Conservation (phyloP, 2,113 vertebrate genomes). For the Perognathus longimembris region DNA sequence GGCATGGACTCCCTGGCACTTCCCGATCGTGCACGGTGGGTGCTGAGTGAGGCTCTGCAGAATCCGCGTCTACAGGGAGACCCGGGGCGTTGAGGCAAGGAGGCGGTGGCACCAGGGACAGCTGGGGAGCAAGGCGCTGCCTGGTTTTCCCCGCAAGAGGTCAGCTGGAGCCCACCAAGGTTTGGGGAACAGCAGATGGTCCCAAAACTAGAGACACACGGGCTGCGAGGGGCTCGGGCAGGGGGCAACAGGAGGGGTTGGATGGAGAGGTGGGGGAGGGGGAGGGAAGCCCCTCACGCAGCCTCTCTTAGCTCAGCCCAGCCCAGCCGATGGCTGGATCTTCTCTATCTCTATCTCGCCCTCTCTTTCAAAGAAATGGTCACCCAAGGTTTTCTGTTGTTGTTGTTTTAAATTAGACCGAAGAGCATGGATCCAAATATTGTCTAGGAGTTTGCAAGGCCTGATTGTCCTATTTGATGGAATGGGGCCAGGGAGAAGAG, state of each 20-base stretch:
- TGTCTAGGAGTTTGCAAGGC: background rate
- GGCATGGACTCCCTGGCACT: constrained; percentile 12
- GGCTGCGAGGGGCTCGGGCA: background rate
- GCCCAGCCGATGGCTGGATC: background rate
- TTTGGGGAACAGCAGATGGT: background rate
- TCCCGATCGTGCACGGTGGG: background rate
- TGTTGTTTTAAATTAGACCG: constrained; percentile 6
- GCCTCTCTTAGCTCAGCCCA: no score
- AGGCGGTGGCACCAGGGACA: rapidly evolving
- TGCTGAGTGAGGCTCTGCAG: background rate
- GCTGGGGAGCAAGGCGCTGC: background rate
- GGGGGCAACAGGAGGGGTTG: background rate
- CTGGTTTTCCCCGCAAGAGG: background rate
- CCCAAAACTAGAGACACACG: background rate
- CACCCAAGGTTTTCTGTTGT: background rate
- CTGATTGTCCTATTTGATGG: background rate
- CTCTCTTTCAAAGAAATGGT: background rate
- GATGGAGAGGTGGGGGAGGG: background rate
- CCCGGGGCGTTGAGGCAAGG: background rate
- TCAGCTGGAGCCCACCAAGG: background rate
- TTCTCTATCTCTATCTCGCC: background rate
- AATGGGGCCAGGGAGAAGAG: background rate
- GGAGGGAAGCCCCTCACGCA: no score
- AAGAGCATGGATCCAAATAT: background rate
- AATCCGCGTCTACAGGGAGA: background rate